Evolutionary conservation across 2,797 vertebrate species (phyloP), one percentile per base, ranked within the genome.

Genomic region (Eupleurogrammus muticus): DNA sequence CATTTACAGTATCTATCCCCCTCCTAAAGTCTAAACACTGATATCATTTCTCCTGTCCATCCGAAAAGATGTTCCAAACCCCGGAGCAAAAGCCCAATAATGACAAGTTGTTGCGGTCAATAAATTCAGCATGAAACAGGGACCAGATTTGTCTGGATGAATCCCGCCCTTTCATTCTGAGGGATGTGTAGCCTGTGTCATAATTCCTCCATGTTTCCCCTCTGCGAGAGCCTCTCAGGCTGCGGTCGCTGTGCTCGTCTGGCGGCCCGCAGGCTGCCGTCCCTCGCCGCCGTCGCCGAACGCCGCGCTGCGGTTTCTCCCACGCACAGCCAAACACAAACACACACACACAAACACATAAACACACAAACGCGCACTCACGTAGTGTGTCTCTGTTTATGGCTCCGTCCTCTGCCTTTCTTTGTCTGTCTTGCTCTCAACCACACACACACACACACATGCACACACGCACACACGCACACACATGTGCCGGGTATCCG

Each of bases 171-270:
- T 48, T 9, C 1, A 13, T 4, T 40, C 59, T 70, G 16, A 12
- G 40, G 52, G 52, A 32, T 17, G 48, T 28, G 38, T 47, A 63
- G 57, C 46, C 38, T 73, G 51, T 44, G 70, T 65, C 68, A 10
- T 63, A 55, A 55, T 75, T 54, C 79, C 64, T 67, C 36, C 70
- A 46, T 5, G 58, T 50, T 82, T 81, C 68, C 81, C 58, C 32
- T 74, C 68, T 60, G 65, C 60, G 79, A 81, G 80, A 82, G 85
- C 52, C 81, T 76, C 77, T 85, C 65, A 70, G 60, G 59, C 79
- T 86, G 87, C 79, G 85, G 85, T 84, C 78, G 63, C 58, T 70
- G 75, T 58, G 82, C 71, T 78, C 58, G 34, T 72, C 75, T 80
- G 75, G 83, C 75, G 86, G 83, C 83, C 81, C 57, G 66, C 66